Base-by-base conservation (phyloP, 2,797 vertebrate species). In the Sphaeramia orbicularis region DNA sequence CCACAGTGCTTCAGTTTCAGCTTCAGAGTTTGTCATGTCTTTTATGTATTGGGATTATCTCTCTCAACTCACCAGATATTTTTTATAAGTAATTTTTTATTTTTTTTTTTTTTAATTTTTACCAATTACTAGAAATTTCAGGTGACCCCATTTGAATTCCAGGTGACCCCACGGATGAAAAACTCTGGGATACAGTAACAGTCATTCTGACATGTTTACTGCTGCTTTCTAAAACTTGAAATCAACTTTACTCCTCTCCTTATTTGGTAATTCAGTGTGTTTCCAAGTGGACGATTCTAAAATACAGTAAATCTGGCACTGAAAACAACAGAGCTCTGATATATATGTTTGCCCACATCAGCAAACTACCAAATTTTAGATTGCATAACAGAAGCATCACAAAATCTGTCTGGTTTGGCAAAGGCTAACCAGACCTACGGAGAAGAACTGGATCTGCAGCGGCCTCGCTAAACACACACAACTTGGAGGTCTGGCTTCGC, bases 401-500 rank as follows among this genome's bases (percentile, higher is more conserved):
- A 65, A 52, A 73, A 61, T 76, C 13, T 50, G 55, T n/a, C 76
- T 78, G 65, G 78, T 72, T 77, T 61, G 52, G 74, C 60, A 3
- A 7, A 30, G 65, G 61, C 70, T 61, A 58, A 47, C 55, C 81
- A 86, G 71, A 51, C 56, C 53, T 44, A 49, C n/a, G 13, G 58
- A 78, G 63, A 53, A 44, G 12, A 38, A 19, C 76, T 70, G 76
- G 71, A 80, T 70, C 70, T 71, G 43, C 64, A 63, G 65, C 18
- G 74, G 83, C 44, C 77, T 81, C 13, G 53, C 77, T 74, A 74
- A 78, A 81, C 84, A 89, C 91, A 88, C 84, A 87, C 51, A 81
- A 79, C 81, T 76, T 30, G 84, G 80, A 84, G 77, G 87, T 88
- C 88, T 88, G 80, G 83, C 78, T 78, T 84, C 45, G 52, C 72